These are phyloP conservation scores for Pontoporia blainvillei DNA, from an alignment of 2,113 vertebrate species.

Conservation along the genomic window DNA sequence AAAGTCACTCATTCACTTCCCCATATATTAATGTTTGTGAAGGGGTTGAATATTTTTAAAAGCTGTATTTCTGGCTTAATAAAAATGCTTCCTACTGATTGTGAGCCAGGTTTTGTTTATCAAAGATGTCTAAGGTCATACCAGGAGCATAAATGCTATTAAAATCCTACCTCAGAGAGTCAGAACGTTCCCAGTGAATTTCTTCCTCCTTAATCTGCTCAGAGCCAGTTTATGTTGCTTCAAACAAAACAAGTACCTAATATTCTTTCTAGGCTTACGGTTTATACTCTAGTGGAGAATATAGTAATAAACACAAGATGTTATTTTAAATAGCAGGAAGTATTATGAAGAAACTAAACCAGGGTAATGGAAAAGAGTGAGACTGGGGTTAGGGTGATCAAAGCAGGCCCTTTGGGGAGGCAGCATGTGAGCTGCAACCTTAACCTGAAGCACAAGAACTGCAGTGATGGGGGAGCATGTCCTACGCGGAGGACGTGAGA, in stretches of 20 bases:
- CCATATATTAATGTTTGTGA: neutral
- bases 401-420: neutral
- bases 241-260: neutral
- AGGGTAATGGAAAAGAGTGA: neutral
- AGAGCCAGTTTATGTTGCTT: neutral
- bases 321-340: neutral
- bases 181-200: neutral
- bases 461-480: fast-evolving
- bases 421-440: neutral
- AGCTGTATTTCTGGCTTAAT: neutral
- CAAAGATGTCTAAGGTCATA: neutral
- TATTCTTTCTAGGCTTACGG: neutral
- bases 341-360: neutral
- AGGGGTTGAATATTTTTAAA: neutral
- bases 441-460: neutral
- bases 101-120: neutral
- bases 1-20: neutral
- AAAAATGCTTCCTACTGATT: neutral
- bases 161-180: neutral
- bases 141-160: neutral
- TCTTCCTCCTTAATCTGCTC: neutral
- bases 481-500: neutral
- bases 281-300: neutral
- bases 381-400: neutral
- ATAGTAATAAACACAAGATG: neutral